A percentile compares a stretch with the other conserved stretches of the same genome.
Evolutionary conservation across 1,140 invertebrate species (phyloP).

Genomic region (Meloidogyne exigua): DNA sequence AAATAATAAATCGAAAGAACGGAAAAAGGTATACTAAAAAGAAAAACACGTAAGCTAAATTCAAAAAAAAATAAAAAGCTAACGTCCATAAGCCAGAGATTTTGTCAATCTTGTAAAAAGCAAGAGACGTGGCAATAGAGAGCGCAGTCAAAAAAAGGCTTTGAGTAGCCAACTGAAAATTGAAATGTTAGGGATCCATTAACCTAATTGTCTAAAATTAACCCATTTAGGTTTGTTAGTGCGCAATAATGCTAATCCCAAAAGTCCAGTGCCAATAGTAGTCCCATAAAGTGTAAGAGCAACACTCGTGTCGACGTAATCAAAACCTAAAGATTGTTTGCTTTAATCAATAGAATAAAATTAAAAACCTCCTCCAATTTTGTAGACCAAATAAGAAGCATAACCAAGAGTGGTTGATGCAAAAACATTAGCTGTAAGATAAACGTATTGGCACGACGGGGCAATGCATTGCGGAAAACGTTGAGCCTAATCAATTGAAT

Average conservation of each 20-base stretch:
- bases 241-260: constrained; percentile 52
- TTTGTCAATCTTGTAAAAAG: constrained; percentile 62
- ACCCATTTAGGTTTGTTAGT: constrained; percentile 51
- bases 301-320: constrained; percentile 59
- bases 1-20: not conserved
- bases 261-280: constrained; percentile 40
- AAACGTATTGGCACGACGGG: constrained; percentile 32
- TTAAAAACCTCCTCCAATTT: constrained; percentile 58
- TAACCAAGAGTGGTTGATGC: constrained; percentile 54
- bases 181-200: not conserved
- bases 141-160: constrained; percentile 42
- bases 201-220: constrained; percentile 5
- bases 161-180: constrained; percentile 52
- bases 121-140: constrained; percentile 46
- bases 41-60: too few species aligned
- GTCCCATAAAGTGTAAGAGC: constrained; percentile 58
- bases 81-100: constrained; percentile 50
- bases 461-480: constrained; percentile 46
- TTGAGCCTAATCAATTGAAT: constrained; percentile 6
- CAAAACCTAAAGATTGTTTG: constrained; percentile 48
- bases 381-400: constrained; percentile 62
- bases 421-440: constrained; percentile 46
- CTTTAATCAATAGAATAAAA: not conserved
- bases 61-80: constrained; percentile 1
- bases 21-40: constrained; percentile 22